These are phyloP conservation scores for Scolopax mira DNA, from an alignment of 2,113 vertebrate genomes.

Conservation along the genomic window DNA sequence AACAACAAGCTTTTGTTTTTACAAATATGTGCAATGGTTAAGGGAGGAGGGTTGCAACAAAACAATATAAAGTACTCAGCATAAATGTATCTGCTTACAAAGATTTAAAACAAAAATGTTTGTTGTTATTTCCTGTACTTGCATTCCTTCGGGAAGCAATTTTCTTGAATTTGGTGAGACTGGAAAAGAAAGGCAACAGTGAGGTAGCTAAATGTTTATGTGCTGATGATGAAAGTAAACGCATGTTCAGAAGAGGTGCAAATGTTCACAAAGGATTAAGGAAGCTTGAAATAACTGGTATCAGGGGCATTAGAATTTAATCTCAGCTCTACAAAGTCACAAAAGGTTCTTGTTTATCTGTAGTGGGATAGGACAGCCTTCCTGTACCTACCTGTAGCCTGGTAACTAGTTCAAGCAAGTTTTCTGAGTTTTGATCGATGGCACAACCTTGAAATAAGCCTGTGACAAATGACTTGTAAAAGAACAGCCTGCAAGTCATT, in stretches of 20 bases:
- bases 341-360: not conserved
- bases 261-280: not conserved
- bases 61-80: not conserved
- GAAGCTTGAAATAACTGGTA: not conserved
- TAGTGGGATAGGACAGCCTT: not conserved
- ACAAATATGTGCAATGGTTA: not conserved
- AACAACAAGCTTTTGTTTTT: not conserved
- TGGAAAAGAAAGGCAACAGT: not conserved
- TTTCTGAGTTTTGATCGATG: not conserved
- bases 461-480: not conserved
- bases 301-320: not conserved
- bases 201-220: not conserved
- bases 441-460: not conserved
- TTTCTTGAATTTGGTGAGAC: not conserved
- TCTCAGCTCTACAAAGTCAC: not conserved
- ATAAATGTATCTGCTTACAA: not conserved
- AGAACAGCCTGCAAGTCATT: not conserved
- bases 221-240: not conserved
- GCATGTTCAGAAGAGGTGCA: not conserved
- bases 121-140: not conserved
- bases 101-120: not conserved
- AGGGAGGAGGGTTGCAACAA: not conserved
- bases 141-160: not conserved
- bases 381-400: not conserved
- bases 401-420: not conserved